Percentiles rank a stretch among this genome's conserved stretches.
These are phyloP conservation scores for Metaphire vulgaris DNA, from an alignment of 1,140 invertebrate genomes.

Conservation along the genomic window DNA sequence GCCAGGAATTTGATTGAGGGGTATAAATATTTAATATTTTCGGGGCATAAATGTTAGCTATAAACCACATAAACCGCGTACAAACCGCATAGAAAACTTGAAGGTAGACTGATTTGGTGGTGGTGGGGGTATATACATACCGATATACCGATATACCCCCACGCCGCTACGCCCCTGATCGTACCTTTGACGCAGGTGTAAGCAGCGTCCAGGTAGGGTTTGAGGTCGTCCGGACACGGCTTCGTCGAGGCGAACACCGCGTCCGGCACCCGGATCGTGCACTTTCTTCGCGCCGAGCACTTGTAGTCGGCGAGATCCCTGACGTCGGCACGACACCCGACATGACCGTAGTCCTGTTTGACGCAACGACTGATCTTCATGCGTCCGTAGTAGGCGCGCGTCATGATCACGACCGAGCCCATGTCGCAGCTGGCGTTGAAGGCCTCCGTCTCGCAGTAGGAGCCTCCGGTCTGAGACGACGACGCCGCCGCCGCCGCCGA, in stretches of 20 bases:
- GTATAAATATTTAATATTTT: background rate
- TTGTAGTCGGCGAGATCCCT: background rate
- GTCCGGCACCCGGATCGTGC: constrained; percentile 5
- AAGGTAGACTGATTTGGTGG: background rate
- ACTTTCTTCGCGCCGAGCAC: constrained; percentile 1
- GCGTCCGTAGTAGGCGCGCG: constrained; percentile 13
- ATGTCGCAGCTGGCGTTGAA: constrained; percentile 26
- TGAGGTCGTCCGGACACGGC: constrained; percentile 16
- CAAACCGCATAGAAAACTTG: background rate
- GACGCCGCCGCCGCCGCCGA: background rate
- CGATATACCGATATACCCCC: no score
- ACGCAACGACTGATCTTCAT: constrained; percentile 15
- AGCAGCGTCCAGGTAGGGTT: background rate
- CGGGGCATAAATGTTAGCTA: background rate
- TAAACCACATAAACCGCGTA: background rate
- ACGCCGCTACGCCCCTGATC: no score
- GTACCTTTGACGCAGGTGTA: constrained; percentile 16
- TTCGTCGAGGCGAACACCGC: constrained; percentile 6
- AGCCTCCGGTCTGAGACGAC: background rate
- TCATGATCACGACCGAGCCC: constrained; percentile 15
- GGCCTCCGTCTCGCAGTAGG: constrained; percentile 24
- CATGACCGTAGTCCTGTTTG: constrained; percentile 17
- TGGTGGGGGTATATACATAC: no score
- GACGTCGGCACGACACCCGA: constrained; percentile 8
- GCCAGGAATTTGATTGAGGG: background rate